These are phyloP conservation scores for Miltochrista miniata DNA, from an alignment of 2,888 invertebrate species.

Conservation along the genomic window DNA sequence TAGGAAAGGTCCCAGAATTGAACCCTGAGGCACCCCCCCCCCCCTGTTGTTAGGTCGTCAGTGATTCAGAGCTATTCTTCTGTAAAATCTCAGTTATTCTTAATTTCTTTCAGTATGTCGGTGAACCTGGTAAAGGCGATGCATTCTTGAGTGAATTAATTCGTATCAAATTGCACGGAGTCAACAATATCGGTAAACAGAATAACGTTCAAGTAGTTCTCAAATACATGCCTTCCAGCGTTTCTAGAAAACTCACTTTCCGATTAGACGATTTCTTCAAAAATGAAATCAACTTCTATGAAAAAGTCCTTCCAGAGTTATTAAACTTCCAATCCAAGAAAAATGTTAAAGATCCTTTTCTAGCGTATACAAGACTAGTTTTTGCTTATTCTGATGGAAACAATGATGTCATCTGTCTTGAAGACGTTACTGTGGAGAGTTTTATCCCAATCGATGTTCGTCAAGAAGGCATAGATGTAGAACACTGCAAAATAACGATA, in stretches of 20 bases:
- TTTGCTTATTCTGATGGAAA: constrained; percentile 75
- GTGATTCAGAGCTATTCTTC: constrained; percentile 3
- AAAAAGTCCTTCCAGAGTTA: constrained; percentile 72
- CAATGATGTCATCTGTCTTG: constrained; percentile 82
- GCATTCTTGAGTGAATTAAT: constrained; percentile 87
- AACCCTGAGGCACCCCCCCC: too few species aligned
- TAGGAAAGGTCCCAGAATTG: too few species aligned
- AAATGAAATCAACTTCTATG: constrained; percentile 88
- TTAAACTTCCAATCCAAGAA: constrained; percentile 69
- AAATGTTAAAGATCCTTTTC: constrained; percentile 72
- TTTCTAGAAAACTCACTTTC: constrained; percentile 85
- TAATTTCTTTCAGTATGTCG: constrained; percentile 71
- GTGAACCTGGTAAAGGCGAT: constrained; percentile 85
- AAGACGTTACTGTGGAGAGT: constrained; percentile 75
- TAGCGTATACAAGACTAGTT: constrained; percentile 75
- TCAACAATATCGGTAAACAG: constrained; percentile 41
- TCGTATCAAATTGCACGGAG: constrained; percentile 82
- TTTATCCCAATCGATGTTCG: constrained; percentile 68
- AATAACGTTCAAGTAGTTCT: constrained; percentile 82
- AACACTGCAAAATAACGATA: constrained; percentile 76
- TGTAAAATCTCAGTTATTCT: too few species aligned
- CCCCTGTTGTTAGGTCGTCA: too few species aligned
- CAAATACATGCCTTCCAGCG: constrained; percentile 86
- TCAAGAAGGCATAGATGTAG: constrained; percentile 77
- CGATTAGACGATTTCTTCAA: constrained; percentile 86